Percentiles rank a stretch among this genome's conserved stretches.
These are phyloP conservation scores for Formica aserva DNA, from an alignment of 2,888 invertebrate genomes.

Conservation along the genomic window DNA sequence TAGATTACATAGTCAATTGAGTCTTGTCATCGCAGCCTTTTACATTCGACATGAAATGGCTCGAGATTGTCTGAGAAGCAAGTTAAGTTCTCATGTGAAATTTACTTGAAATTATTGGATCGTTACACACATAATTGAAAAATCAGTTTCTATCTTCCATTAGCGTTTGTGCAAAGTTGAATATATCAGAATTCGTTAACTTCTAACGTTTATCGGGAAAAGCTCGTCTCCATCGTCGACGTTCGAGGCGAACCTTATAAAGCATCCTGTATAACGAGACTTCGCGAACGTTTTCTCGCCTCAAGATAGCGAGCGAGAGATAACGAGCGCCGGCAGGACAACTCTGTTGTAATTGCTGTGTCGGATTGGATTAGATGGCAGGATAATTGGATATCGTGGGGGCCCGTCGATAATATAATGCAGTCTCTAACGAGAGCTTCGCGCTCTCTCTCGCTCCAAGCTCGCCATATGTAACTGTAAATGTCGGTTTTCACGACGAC, in stretches of 20 bases:
- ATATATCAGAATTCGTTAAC: background rate
- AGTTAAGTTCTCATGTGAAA: background rate
- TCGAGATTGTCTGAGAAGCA: background rate
- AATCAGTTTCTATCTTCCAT: background rate
- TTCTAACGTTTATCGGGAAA: background rate
- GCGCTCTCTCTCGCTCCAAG: background rate
- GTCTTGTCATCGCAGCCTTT: background rate
- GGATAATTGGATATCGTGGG: slow-evolving; percentile 33
- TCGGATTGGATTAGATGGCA: slow-evolving; percentile 47
- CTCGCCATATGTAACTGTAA: slow-evolving; percentile 22
- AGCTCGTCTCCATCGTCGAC: background rate
- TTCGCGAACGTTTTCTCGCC: slow-evolving; percentile 16
- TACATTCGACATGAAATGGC: no score
- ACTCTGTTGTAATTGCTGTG: slow-evolving; percentile 42
- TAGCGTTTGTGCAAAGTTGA: background rate
- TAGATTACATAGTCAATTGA: background rate
- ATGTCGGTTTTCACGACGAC: slow-evolving; percentile 43
- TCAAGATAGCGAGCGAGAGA: background rate
- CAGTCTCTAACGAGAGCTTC: slow-evolving; percentile 16
- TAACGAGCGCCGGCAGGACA: slow-evolving; percentile 35
- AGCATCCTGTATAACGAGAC: background rate
- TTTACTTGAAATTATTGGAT: background rate
- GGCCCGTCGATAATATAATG: slow-evolving; percentile 23
- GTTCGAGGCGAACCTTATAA: background rate
- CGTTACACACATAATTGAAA: background rate